A percentile compares a stretch with the other conserved stretches of the same genome.
Evolutionary conservation across 1,140 invertebrate genomes (phyloP).

Genomic region (Neodiprion pinetum): DNA sequence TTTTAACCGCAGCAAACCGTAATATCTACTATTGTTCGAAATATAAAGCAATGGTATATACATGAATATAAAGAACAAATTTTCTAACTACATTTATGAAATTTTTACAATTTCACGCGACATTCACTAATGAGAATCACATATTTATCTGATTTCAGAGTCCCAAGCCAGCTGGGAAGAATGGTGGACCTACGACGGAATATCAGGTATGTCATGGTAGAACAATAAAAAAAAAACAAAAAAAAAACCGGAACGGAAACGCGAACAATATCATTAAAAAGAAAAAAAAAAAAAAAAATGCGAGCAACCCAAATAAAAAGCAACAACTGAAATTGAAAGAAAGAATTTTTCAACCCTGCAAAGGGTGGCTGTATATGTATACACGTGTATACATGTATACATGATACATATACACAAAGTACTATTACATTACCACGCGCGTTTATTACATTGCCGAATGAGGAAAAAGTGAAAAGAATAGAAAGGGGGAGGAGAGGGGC

Average conservation of each 20-base stretch:
- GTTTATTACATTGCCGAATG: background rate
- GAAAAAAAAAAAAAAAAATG: background rate
- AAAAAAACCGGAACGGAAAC: constrained; percentile 10
- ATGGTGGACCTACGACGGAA: constrained; percentile 75
- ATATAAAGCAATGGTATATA: too few species aligned
- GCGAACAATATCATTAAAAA: background rate
- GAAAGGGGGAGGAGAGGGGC: constrained; percentile 6
- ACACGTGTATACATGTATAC: background rate
- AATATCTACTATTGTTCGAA: too few species aligned
- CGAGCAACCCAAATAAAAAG: background rate
- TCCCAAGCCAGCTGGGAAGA: constrained; percentile 68
- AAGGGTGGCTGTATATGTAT: constrained; percentile 9
- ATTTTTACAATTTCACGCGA: constrained; percentile 24
- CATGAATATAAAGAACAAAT: background rate
- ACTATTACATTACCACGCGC: background rate
- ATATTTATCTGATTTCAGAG: constrained; percentile 50
- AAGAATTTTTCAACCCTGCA: background rate
- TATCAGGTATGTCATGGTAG: constrained; percentile 63
- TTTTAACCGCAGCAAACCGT: too few species aligned
- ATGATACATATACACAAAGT: background rate
- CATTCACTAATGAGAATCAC: too few species aligned
- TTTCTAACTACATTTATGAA: constrained; percentile 3
- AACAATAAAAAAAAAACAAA: background rate
- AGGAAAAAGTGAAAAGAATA: too few species aligned
- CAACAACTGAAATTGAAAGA: background rate